A percentile compares a stretch with the other conserved stretches of the same genome.
phyloP scores from a whole-genome alignment of 2,113 vertebrate genomes.

The Mobula hypostoma region DNA sequence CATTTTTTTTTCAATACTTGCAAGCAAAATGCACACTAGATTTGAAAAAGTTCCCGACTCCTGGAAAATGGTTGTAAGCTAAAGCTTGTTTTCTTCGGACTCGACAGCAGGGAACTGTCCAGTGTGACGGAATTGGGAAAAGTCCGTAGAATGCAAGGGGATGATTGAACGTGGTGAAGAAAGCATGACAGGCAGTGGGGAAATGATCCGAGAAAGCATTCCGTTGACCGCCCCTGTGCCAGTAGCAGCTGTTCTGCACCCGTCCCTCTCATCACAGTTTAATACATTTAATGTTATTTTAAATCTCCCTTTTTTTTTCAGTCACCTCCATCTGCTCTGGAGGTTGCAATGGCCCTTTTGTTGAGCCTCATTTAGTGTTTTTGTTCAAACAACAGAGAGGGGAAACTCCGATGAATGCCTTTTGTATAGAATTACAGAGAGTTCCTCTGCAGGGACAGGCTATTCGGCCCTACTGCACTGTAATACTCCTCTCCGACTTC shows the following conservation, averaged over 20 bases:
- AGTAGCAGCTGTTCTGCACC: neutral
- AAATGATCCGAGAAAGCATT: neutral
- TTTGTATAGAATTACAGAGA: neutral
- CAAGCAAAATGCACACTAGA: neutral
- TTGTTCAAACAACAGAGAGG: neutral
- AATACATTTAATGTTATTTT: neutral
- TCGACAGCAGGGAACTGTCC: neutral
- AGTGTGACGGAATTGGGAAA: slow-evolving; percentile 2
- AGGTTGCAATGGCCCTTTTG: neutral
- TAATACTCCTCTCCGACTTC: neutral
- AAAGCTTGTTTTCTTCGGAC: neutral
- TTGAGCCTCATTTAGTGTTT: neutral
- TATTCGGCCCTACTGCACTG: neutral
- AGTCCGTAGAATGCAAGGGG: neutral
- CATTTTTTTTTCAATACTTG: neutral
- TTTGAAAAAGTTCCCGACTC: neutral
- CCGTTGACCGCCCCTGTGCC: neutral
- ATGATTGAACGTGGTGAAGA: neutral
- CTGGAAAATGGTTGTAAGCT: slow-evolving; percentile 15
- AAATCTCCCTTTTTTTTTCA: neutral
- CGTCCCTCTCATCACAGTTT: neutral
- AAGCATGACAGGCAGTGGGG: slow-evolving; percentile 11
- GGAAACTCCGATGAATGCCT: neutral
- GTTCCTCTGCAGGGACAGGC: neutral
- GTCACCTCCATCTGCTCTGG: neutral